phyloP scores from a whole-genome alignment of 2,113 vertebrate genomes.

The Taurulus bubalis region DNA sequence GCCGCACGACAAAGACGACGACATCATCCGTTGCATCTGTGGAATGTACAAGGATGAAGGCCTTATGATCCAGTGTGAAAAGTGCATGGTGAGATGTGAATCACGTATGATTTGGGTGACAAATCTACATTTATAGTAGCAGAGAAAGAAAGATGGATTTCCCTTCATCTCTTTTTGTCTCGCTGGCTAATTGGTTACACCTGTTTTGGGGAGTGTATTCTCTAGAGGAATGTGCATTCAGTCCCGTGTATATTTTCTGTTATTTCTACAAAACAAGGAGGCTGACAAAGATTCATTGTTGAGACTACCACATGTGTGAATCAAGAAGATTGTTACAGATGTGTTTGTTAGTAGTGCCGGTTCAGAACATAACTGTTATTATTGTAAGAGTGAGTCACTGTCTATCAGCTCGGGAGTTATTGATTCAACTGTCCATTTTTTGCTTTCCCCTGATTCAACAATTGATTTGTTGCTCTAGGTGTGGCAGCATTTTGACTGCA shows the following conservation, averaged over 20 bases:
- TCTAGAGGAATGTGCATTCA: constrained; percentile 14
- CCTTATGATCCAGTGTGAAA: constrained; percentile 99
- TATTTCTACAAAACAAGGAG: constrained; percentile 52
- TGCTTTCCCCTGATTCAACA: background rate
- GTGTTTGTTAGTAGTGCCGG: constrained; percentile 3
- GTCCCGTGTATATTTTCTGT: constrained; percentile 18
- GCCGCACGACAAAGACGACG: constrained; percentile 89
- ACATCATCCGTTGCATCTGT: constrained; percentile 97
- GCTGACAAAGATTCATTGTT: constrained; percentile 17
- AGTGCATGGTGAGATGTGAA: constrained; percentile 89
- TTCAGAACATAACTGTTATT: background rate
- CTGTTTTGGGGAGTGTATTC: constrained; percentile 2
- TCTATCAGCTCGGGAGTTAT: constrained; percentile 6
- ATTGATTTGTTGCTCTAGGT: constrained; percentile 81
- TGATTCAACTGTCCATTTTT: background rate
- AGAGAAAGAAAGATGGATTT: background rate
- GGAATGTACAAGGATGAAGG: constrained; percentile 98
- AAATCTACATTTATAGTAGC: background rate
- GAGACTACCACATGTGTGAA: constrained; percentile 15
- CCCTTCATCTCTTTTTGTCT: background rate
- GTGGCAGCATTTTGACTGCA: constrained; percentile 99
- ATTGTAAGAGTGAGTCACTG: background rate
- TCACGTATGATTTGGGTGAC: background rate
- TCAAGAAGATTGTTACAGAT: constrained; percentile 4
- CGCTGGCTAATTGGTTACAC: constrained; percentile 9